Conservation (phyloP, 1,140 invertebrate genomes). For the Centruroides vittatus region DNA sequence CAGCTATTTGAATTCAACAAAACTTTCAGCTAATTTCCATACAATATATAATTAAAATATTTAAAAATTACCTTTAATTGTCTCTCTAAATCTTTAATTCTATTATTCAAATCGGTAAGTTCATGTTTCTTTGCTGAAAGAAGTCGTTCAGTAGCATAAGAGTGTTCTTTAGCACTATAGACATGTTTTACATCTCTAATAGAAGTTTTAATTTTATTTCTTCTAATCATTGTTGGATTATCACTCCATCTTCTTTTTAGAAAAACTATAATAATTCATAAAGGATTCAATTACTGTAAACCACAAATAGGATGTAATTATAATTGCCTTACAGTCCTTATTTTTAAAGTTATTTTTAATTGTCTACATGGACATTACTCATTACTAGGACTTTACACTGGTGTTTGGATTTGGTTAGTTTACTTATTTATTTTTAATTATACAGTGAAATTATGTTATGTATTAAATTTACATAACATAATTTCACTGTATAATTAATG, state of each 20-base stretch:
- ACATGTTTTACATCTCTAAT: background rate
- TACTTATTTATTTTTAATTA: too few species aligned
- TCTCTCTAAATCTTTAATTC: conserved; percentile 11
- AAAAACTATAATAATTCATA: background rate
- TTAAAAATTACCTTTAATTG: conserved; percentile 1
- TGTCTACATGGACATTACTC: too few species aligned
- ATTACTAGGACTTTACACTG: too few species aligned
- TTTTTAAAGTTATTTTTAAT: too few species aligned
- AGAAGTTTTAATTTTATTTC: background rate
- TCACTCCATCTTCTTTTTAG: background rate
- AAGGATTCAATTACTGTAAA: too few species aligned
- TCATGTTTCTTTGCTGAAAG: conserved; percentile 2
- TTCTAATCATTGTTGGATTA: background rate
- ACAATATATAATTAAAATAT: background rate
- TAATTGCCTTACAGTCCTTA: too few species aligned
- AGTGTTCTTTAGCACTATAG: background rate
- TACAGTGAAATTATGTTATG: too few species aligned
- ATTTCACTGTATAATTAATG: too few species aligned
- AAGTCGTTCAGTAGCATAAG: background rate
- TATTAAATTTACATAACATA: too few species aligned
- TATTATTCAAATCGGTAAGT: conserved; percentile 1
- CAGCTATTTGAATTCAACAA: too few species aligned
- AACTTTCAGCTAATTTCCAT: background rate
- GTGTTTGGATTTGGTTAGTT: too few species aligned
- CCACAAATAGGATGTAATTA: too few species aligned